Evolutionary conservation across 2,113 vertebrate genomes (phyloP), one percentile per base, ranked within the genome.

Genomic region (Ariopsis seemanni): DNA sequence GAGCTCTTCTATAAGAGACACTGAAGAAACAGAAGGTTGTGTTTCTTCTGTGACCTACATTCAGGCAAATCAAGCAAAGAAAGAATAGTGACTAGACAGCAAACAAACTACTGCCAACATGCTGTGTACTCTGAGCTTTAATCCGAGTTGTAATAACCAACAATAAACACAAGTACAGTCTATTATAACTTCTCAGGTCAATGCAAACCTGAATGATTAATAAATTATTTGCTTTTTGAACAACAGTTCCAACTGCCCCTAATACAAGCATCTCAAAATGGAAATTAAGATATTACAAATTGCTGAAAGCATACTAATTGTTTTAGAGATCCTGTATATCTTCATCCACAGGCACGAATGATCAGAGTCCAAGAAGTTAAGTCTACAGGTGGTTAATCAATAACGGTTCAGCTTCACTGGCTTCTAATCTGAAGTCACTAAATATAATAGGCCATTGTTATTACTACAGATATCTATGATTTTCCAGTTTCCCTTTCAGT

Each of bases 101-200:
- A 89, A 88, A 88, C 69, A 78, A 90, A 72, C 81, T 82, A 14
- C 69, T 84, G 62, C 74, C 69, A 67, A 71, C n/a, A 30, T 48
- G 82, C 83, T 81, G 52, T 27, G 71, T 84, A 58, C 67, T 57
- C 80, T 30, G 30, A 58, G 48, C 74, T 89, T 89, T 90, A 90
- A 90, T 89, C 87, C 72, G 75, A 82, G 34, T 84, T 71, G 81
- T 86, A 88, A 92, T 87, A 89, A 89, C 88, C 84, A 90, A 81
- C 88, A 91, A 92, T 88, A 87, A 89, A 55, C 52, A 90, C 79
- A 90, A 87, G 80, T 84, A 89, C 77, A 84, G 52, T 87, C 86
- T 83, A 90, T 92, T 88, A 90, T 89, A 87, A 89, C 89, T 88
- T 84, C 74, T 65, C 58, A 81, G 62, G 85, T 86, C 27, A 69